These are phyloP conservation scores for Brachionus rotundiformis DNA, from an alignment of 1,140 invertebrate genomes.

Conservation along the genomic window DNA sequence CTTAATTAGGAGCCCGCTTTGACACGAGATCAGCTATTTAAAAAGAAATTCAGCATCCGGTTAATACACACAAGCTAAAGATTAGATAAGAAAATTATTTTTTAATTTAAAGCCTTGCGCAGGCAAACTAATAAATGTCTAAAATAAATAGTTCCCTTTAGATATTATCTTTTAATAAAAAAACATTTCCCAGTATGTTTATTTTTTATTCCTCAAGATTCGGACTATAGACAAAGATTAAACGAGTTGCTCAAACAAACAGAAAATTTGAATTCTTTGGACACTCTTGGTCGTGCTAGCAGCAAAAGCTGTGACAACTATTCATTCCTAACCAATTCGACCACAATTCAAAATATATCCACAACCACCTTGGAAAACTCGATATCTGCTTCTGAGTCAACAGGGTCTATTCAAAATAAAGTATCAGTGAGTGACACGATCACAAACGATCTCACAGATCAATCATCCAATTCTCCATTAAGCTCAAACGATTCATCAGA, in stretches of 20 bases:
- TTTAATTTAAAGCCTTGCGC: not conserved
- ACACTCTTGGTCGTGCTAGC: not conserved
- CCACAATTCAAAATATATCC: conserved; percentile 24
- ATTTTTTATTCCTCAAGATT: not conserved
- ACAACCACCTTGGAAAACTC: conserved; percentile 4
- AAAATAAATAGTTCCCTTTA: no score
- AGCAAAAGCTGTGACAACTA: conserved; percentile 41
- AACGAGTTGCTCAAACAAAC: not conserved
- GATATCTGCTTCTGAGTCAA: not conserved
- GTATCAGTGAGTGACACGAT: not conserved
- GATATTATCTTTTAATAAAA: no score
- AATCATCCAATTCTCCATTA: conserved; percentile 18
- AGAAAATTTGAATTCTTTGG: not conserved
- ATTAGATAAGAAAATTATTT: not conserved
- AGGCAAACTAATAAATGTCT: no score
- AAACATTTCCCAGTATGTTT: no score
- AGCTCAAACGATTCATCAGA: conserved; percentile 40
- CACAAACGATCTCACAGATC: conserved; percentile 2
- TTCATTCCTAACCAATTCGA: conserved; percentile 16
- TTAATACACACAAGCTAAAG: not conserved
- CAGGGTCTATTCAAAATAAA: not conserved
- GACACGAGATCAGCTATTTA: not conserved
- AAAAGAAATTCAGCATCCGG: not conserved
- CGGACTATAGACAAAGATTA: not conserved
- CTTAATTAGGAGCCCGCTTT: not conserved